These are phyloP conservation scores for Pristionchus entomophagus DNA, from an alignment of 2,888 invertebrate genomes.

Conservation along the genomic window DNA sequence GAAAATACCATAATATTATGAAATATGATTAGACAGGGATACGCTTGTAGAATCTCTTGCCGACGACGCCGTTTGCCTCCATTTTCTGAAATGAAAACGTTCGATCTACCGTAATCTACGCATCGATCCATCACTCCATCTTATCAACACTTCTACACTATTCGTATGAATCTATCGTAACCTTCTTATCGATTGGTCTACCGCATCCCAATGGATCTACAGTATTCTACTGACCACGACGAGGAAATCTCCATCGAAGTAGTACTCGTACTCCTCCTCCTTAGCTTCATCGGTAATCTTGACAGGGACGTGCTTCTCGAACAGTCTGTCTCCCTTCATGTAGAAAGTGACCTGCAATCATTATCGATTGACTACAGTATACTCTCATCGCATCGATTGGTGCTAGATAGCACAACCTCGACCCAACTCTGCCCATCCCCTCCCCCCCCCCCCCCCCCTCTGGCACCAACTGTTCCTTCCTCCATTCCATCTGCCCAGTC, in stretches of 20 bases:
- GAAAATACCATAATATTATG: neutral
- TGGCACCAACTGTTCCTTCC: conserved; percentile 31
- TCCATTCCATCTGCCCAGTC: neutral
- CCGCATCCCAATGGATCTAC: neutral
- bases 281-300: conserved; percentile 63
- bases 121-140: neutral
- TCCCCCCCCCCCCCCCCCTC: neutral
- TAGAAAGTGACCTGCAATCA: conserved; percentile 60
- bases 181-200: neutral
- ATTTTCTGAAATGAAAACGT: conserved; percentile 63
- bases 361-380: neutral
- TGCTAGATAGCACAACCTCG: neutral
- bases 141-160: neutral
- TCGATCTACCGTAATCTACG: neutral
- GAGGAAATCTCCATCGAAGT: conserved; percentile 63
- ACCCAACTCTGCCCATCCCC: neutral
- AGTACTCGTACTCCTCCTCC: conserved; percentile 73
- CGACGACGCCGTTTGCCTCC: conserved; percentile 67
- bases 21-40: conserved; percentile 10
- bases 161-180: neutral
- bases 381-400: neutral
- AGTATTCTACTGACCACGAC: conserved; percentile 59
- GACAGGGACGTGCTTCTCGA: conserved; percentile 66
- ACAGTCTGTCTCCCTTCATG: conserved; percentile 59
- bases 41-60: conserved; percentile 72